Evolutionary conservation across 2,888 invertebrate species (phyloP).

Genomic region (Synergus itoensis): DNA sequence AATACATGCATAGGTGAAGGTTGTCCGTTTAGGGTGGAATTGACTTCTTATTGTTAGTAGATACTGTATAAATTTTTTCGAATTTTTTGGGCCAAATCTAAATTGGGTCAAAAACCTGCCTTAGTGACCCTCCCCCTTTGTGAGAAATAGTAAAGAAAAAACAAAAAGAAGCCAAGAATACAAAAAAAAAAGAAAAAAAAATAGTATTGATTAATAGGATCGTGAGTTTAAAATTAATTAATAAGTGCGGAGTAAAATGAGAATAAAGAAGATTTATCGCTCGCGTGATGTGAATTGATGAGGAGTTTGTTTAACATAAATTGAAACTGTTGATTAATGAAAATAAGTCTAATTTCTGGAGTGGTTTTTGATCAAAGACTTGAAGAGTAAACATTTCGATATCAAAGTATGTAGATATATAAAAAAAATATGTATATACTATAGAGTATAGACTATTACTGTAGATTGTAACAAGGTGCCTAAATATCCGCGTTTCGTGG

Average conservation of each 20-base stretch:
- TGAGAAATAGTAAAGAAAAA: no score
- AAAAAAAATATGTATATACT: no score
- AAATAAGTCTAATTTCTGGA: background rate
- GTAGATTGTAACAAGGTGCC: conserved; percentile 42
- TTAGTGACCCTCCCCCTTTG: no score
- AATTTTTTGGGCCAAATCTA: no score
- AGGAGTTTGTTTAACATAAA: background rate
- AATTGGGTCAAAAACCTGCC: no score
- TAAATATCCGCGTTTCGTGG: conserved; percentile 53
- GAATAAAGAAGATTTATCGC: background rate
- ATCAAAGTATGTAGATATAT: background rate
- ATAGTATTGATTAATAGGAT: background rate
- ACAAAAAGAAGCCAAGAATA: no score
- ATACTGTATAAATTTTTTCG: no score
- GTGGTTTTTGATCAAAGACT: background rate
- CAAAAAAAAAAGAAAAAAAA: background rate
- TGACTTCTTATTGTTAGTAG: no score
- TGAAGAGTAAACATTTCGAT: conserved; percentile 30
- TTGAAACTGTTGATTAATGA: conserved; percentile 22
- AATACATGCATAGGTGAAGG: no score
- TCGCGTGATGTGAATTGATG: background rate
- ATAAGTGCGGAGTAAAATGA: background rate
- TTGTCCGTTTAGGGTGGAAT: no score
- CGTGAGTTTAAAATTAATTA: background rate
- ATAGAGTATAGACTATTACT: no score